Evolutionary conservation across 2,888 invertebrate genomes (phyloP).

Genomic region (Lypha dubia): DNA sequence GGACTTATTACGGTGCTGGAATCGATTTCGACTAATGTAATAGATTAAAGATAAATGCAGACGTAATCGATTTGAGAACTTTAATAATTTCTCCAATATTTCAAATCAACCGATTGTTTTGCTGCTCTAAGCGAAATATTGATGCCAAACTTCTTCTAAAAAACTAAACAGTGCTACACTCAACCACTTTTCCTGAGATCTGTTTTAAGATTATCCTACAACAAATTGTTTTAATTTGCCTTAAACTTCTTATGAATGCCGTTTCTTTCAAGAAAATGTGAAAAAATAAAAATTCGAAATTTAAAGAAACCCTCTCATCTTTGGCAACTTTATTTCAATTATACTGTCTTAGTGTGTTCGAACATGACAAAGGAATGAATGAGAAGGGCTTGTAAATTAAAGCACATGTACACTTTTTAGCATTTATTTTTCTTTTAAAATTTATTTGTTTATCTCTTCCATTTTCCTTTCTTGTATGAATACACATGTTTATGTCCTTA

Average conservation of each 20-base stretch:
- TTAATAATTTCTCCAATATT: too few species aligned
- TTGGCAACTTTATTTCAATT: not conserved
- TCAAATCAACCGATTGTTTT: too few species aligned
- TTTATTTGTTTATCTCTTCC: not conserved
- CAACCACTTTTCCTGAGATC: too few species aligned
- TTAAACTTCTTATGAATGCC: not conserved
- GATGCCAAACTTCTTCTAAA: too few species aligned
- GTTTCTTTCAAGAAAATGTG: not conserved
- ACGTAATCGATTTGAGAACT: too few species aligned
- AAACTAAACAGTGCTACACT: too few species aligned
- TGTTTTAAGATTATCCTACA: too few species aligned
- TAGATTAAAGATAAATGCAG: too few species aligned
- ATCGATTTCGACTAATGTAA: too few species aligned
- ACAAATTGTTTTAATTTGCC: not conserved
- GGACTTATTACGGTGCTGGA: too few species aligned
- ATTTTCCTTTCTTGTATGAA: not conserved
- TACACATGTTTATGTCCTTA: slow-evolving; percentile 29
- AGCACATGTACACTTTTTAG: slow-evolving; percentile 12
- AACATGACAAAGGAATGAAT: slow-evolving; percentile 1
- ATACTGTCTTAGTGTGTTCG: slow-evolving; percentile 6
- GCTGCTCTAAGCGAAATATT: too few species aligned
- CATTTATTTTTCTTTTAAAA: not conserved
- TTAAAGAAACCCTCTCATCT: not conserved
- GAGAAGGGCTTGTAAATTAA: not conserved
- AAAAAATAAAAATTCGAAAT: not conserved